Evolutionary conservation across 2,797 vertebrate genomes (phyloP).

Genomic region (Onychomys arenicola): DNA sequence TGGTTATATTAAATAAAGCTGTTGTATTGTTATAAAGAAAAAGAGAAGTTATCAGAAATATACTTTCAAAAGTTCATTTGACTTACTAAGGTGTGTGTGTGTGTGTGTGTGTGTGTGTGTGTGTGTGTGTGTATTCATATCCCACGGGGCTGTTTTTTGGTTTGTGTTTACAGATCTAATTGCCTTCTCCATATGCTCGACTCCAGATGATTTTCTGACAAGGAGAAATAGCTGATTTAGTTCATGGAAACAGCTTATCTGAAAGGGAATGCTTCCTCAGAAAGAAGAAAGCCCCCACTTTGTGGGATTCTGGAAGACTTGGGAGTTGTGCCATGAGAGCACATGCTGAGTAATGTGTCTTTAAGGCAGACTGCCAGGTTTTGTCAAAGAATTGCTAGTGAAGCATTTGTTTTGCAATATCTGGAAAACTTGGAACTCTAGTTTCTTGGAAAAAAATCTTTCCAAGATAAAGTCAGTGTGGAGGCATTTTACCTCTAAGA

Average conservation of each 20-base stretch:
- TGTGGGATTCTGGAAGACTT: conserved; percentile 50
- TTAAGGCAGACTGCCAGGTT: conserved; percentile 68
- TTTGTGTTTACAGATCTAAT: neutral
- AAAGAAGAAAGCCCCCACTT: conserved; percentile 56
- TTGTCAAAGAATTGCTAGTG: conserved; percentile 66
- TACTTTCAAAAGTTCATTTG: conserved; percentile 3
- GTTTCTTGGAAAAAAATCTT: conserved; percentile 71
- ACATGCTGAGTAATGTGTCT: conserved; percentile 55
- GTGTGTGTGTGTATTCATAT: too few species aligned
- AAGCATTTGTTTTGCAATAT: conserved; percentile 55
- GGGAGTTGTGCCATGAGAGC: conserved; percentile 62
- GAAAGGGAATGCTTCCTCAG: conserved; percentile 63
- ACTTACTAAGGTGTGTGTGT: neutral
- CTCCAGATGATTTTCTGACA: conserved; percentile 5
- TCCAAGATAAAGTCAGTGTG: conserved; percentile 80
- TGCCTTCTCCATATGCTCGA: neutral
- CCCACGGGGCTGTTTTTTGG: neutral
- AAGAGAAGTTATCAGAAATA: conserved; percentile 22
- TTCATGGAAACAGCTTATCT: conserved; percentile 52
- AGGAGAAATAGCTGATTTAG: conserved; percentile 32
- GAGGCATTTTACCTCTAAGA: conserved; percentile 62
- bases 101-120: neutral
- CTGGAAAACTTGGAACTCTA: conserved; percentile 63
- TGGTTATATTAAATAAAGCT: neutral
- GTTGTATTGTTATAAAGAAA: conserved; percentile 31